Conservation (phyloP, 2,888 invertebrate species). For the Coronaproctus castanopsis region DNA sequence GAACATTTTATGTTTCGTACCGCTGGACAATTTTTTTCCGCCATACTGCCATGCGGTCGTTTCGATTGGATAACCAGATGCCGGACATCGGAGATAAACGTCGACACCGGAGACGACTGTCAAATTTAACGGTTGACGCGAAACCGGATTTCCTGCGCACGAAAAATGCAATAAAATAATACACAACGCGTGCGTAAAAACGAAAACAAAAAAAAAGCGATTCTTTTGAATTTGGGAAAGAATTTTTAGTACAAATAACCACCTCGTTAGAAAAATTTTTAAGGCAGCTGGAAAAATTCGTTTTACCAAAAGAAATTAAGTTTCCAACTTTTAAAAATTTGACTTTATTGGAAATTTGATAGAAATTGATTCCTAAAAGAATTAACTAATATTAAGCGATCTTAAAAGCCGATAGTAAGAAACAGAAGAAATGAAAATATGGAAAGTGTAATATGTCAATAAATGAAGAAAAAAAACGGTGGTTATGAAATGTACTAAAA, state of each 20-base stretch:
- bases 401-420: too few relatives aligned
- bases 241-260: too few relatives aligned
- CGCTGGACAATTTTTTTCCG: conserved; percentile 26
- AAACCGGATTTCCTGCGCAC: conserved; percentile 28
- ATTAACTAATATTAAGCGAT: too few relatives aligned
- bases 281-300: background rate
- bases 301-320: too few relatives aligned
- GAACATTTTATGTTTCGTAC: conserved; percentile 28
- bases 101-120: conserved; percentile 31
- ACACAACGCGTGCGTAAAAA: background rate
- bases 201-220: background rate
- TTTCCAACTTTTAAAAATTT: too few relatives aligned
- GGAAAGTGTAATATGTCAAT: too few relatives aligned
- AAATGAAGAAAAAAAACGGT: too few relatives aligned
- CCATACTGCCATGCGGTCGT: conserved; percentile 31
- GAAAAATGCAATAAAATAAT: background rate
- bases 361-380: too few relatives aligned
- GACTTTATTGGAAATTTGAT: too few relatives aligned
- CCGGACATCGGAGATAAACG: conserved; percentile 30
- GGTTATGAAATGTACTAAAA: too few relatives aligned
- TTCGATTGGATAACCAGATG: conserved; percentile 33
- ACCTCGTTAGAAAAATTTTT: too few relatives aligned
- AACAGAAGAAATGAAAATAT: too few relatives aligned
- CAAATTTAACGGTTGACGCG: conserved; percentile 29
- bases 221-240: background rate